Conservation (phyloP, 1,140 invertebrate genomes). For the Lasioglossum baleicum region DNA sequence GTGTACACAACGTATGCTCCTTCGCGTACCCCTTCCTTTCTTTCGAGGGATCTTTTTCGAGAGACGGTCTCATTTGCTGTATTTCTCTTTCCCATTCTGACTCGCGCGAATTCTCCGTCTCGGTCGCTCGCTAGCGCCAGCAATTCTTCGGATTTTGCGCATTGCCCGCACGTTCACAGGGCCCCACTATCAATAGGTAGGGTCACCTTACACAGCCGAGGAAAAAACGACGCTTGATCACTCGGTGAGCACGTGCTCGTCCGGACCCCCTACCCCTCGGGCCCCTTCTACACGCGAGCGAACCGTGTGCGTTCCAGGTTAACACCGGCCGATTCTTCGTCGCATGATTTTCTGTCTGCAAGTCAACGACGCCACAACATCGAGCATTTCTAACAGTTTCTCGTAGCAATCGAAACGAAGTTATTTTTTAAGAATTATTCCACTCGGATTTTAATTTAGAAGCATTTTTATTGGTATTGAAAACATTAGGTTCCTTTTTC, state of each 20-base stretch:
- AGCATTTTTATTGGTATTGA: too few relatives aligned
- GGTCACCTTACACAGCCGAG: constrained; percentile 46
- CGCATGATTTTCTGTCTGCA: constrained; percentile 22
- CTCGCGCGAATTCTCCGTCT: background rate
- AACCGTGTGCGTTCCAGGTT: constrained; percentile 17
- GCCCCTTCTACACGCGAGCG: background rate
- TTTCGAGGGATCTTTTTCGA: background rate
- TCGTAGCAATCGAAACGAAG: too few relatives aligned
- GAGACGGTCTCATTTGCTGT: background rate
- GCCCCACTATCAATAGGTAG: constrained; percentile 27
- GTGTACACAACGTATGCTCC: background rate
- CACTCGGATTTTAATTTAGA: too few relatives aligned
- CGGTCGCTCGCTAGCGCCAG: background rate
- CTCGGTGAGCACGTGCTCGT: constrained; percentile 68
- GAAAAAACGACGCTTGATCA: constrained; percentile 65
- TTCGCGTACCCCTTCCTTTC: too few relatives aligned
- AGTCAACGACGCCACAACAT: background rate
- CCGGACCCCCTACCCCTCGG: constrained; percentile 1
- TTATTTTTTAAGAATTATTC: too few relatives aligned
- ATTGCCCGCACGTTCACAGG: background rate
- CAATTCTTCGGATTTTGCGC: constrained; percentile 18
- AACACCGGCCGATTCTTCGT: constrained; percentile 18
- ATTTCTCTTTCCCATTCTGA: background rate
- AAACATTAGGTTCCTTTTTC: too few relatives aligned
- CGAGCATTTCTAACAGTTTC: too few relatives aligned